A percentile compares a stretch with the other conserved stretches of the same genome.
Conservation (phyloP, 2,888 invertebrate genomes). For the Bombylius discolor region DNA sequence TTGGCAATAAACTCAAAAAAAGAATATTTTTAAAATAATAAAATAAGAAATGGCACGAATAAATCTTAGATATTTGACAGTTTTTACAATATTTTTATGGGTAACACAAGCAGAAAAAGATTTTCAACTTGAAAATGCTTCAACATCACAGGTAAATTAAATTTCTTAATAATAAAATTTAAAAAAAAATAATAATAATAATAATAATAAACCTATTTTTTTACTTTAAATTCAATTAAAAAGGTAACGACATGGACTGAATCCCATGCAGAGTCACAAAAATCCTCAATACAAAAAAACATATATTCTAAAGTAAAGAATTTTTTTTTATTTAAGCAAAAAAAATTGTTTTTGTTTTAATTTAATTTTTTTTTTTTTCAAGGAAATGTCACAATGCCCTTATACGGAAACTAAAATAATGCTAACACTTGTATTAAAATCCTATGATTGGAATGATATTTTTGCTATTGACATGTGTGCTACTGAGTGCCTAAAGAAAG, state of each 20-base stretch:
- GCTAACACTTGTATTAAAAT: conserved; percentile 31
- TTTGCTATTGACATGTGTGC: too few relatives aligned
- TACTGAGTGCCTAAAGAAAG: too few relatives aligned
- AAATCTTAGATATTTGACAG: conserved; percentile 1
- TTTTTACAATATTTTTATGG: conserved; percentile 3
- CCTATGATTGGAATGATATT: conserved; percentile 31
- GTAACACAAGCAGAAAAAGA: conserved; percentile 25
- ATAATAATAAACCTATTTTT: too few relatives aligned
- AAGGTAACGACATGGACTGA: conserved; percentile 10
- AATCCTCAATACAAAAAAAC: conserved; percentile 8
- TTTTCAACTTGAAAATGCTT: conserved; percentile 28
- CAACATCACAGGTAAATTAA: conserved; percentile 27
- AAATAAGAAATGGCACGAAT: background rate
- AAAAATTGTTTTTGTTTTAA: background rate
- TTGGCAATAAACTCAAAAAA: too few relatives aligned
- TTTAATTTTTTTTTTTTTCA: background rate
- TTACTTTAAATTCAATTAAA: background rate
- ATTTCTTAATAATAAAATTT: background rate
- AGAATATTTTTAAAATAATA: too few relatives aligned
- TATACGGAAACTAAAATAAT: conserved; percentile 29
- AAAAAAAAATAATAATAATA: too few relatives aligned
- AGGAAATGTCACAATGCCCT: conserved; percentile 25
- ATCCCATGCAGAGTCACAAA: conserved; percentile 9
- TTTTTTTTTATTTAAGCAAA: too few relatives aligned
- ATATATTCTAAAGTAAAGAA: conserved; percentile 10